Evolutionary conservation across 2,888 invertebrate species (phyloP).

Genomic region (Sesia apiformis): DNA sequence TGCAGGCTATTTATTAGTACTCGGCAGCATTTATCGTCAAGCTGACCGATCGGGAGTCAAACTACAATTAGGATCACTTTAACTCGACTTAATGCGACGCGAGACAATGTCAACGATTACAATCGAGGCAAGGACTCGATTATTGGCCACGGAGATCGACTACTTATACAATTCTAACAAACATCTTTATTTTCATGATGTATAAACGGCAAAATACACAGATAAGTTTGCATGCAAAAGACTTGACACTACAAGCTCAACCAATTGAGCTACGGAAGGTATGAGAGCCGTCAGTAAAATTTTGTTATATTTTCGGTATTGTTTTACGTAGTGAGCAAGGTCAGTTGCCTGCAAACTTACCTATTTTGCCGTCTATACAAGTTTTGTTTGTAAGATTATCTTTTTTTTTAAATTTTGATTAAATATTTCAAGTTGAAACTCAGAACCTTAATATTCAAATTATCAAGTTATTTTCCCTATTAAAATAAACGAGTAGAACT

Average conservation of each 20-base stretch:
- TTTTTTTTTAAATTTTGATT: too few relatives aligned
- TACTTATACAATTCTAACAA: neutral
- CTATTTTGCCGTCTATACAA: too few relatives aligned
- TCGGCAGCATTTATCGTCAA: slow-evolving; percentile 29
- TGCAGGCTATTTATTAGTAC: neutral
- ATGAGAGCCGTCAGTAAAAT: too few relatives aligned
- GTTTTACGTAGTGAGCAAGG: too few relatives aligned
- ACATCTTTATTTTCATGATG: too few relatives aligned
- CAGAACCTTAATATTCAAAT: slow-evolving; percentile 17
- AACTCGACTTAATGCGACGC: slow-evolving; percentile 13
- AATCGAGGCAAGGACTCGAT: slow-evolving; percentile 18
- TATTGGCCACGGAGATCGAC: slow-evolving; percentile 5
- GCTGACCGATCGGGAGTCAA: slow-evolving; percentile 22
- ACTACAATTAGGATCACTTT: slow-evolving; percentile 35
- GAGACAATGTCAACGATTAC: slow-evolving; percentile 15
- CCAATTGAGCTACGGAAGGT: too few relatives aligned
- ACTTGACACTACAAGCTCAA: too few relatives aligned
- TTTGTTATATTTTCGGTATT: too few relatives aligned
- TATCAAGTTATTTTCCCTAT: slow-evolving; percentile 12
- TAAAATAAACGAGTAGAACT: slow-evolving; percentile 15
- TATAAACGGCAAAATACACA: neutral
- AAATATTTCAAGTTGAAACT: too few relatives aligned
- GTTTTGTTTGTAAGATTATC: too few relatives aligned
- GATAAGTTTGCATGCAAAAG: neutral
- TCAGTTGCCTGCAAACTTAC: too few relatives aligned